Evolutionary conservation across 1,140 invertebrate genomes (phyloP).

Genomic region (Vanessa tameamea): DNA sequence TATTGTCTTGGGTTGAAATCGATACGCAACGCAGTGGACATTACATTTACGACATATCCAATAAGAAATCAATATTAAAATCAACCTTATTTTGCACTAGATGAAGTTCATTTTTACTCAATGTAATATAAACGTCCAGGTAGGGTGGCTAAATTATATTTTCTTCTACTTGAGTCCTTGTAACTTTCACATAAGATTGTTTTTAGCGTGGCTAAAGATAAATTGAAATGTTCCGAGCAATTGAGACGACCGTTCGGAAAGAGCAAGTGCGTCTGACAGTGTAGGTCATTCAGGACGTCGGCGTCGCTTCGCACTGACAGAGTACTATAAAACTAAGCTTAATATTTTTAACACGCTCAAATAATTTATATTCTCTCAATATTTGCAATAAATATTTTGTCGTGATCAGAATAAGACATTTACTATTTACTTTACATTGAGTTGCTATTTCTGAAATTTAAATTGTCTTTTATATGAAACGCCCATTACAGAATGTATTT

Average conservation of each 20-base stretch:
- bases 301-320: slow-evolving; percentile 47
- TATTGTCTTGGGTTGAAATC: slow-evolving; percentile 39
- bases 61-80: slow-evolving; percentile 30
- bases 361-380: slow-evolving; percentile 6
- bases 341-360: slow-evolving; percentile 14
- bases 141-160: slow-evolving; percentile 27
- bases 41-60: slow-evolving; percentile 37
- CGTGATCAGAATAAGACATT: neutral
- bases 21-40: slow-evolving; percentile 39
- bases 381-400: neutral
- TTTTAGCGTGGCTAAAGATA: slow-evolving; percentile 32
- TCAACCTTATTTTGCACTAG: slow-evolving; percentile 12
- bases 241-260: slow-evolving; percentile 59
- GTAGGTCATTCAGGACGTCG: slow-evolving; percentile 60
- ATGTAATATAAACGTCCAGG: slow-evolving; percentile 26
- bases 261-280: slow-evolving; percentile 65
- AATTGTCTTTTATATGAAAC: neutral
- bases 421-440: neutral
- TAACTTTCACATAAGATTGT: slow-evolving; percentile 31
- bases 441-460: neutral
- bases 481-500: too few relatives aligned
- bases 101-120: slow-evolving; percentile 28
- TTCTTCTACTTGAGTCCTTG: slow-evolving; percentile 20
- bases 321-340: slow-evolving; percentile 28
- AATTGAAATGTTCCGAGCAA: slow-evolving; percentile 37